Evolutionary conservation across 2,113 vertebrate genomes (phyloP).

Genomic region (Lota lota): DNA sequence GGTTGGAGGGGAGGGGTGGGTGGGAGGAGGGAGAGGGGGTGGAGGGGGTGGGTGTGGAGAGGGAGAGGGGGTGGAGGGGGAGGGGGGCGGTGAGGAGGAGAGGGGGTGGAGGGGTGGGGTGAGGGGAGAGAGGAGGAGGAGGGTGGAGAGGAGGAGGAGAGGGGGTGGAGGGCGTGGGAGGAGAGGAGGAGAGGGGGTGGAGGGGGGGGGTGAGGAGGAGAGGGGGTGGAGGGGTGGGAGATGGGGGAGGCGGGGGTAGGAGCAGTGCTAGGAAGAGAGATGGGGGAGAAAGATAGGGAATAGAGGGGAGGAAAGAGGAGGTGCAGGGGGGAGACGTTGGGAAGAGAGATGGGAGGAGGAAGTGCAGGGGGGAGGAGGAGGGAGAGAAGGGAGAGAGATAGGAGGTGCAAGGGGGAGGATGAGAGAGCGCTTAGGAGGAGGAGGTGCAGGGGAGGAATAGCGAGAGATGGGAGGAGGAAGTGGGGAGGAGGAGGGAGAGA

Average conservation of each 20-base stretch:
- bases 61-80: too few species aligned
- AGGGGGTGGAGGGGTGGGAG: background rate
- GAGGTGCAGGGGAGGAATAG: background rate
- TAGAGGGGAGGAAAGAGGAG: too few species aligned
- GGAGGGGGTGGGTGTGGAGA: background rate
- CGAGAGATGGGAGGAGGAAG: background rate
- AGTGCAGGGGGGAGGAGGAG: too few species aligned
- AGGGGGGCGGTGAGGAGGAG: constrained; percentile 10
- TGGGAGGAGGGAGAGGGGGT: constrained; percentile 53
- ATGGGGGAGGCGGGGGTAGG: too few species aligned
- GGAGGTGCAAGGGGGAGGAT: background rate
- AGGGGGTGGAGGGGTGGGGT: constrained; percentile 19
- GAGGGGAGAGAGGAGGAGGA: background rate
- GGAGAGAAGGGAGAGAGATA: background rate
- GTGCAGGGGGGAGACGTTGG: too few species aligned
- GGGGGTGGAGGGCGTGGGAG: too few species aligned
- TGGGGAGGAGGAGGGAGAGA: background rate
- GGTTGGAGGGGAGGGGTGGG: constrained; percentile 7
- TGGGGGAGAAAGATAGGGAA: too few species aligned
- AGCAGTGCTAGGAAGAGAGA: too few species aligned
- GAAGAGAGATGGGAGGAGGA: too few species aligned
- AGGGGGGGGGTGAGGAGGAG: too few species aligned
- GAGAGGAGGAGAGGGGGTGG: too few species aligned
- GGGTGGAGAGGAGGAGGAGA: background rate
- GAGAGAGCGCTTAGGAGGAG: background rate